Evolutionary conservation across 1,140 invertebrate genomes (phyloP).

Genomic region (Andricus grossulariae): DNA sequence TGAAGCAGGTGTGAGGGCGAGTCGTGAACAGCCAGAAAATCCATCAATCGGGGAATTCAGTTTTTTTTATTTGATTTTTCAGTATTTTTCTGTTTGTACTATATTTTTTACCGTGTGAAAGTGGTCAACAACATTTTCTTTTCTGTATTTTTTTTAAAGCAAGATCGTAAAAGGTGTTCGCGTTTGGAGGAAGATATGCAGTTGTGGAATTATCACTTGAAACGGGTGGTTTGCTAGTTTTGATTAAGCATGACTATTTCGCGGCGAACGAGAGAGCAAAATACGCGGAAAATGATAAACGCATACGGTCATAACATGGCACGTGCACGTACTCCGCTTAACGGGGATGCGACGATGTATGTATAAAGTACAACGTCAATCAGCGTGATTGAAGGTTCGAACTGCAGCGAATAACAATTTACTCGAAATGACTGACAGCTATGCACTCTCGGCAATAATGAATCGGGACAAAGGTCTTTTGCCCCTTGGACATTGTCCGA

Average conservation of each 20-base stretch:
- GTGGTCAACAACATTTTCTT: not conserved
- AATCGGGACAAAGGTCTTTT: conserved; percentile 36
- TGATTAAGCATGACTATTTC: conserved; percentile 23
- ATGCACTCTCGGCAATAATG: conserved; percentile 37
- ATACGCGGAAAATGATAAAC: conserved; percentile 29
- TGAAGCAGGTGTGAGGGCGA: too few relatives aligned
- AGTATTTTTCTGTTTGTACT: too few relatives aligned
- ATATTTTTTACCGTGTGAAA: too few relatives aligned
- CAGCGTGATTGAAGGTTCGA: conserved; percentile 58
- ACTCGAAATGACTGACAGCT: conserved; percentile 25
- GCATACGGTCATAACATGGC: conserved; percentile 15
- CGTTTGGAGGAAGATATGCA: not conserved
- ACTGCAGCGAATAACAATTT: conserved; percentile 56
- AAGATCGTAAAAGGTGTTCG: not conserved
- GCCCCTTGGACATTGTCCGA: not conserved
- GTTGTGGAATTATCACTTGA: conserved; percentile 10
- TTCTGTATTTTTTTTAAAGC: not conserved
- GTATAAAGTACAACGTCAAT: conserved; percentile 53
- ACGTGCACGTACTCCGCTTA: conserved; percentile 35
- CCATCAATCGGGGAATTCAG: too few relatives aligned
- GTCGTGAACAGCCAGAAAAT: too few relatives aligned
- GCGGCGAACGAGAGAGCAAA: conserved; percentile 25
- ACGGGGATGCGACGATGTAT: conserved; percentile 36
- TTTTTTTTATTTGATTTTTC: too few relatives aligned
- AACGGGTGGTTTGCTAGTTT: conserved; percentile 8